Evolutionary conservation across 1,140 invertebrate genomes (phyloP), one percentile per base, ranked within the genome.

Genomic region (Drosophila pectinifera): DNA sequence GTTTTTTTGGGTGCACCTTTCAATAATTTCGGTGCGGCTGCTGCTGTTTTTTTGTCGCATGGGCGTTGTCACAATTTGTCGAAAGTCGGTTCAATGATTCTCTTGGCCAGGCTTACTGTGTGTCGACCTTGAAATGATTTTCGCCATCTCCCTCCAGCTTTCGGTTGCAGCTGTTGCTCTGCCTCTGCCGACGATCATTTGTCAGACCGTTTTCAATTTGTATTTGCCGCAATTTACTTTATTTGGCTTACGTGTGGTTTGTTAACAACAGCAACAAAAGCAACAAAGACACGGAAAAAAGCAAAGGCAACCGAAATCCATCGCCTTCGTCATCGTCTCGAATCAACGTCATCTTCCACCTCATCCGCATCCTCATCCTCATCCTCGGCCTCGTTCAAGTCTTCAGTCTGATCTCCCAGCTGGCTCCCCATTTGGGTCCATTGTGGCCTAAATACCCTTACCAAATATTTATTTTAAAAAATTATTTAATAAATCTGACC

Each of bases 31-130:
- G 10, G 14, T 42, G 24, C n/a, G n/a, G n/a, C n/a, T n/a, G n/a
- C n/a, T n/a, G n/a, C n/a, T 18, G 13, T 49, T 18, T 49, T 42
- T 49, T 46, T 48, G 54, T 63, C 31, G 22, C 55, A 42, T 78
- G 82, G 81, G 82, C 81, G 82, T 88, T 88, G 83, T 79, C 83
- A 51, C 69, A 86, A 86, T 78, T 86, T 86, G 73, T 81, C 65
- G 62, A 72, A 72, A 61, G 42, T 54, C 68, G 68, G 83, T 75
- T 86, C 83, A 88, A 78, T 78, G 83, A 86, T 82, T 88, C 63
- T 88, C 63, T 68, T 83, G 48, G 45, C 39, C 63, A 57, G 63
- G 59, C 46, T 56, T 51, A 49, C 48, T 34, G 31, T 69, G 31
- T 34, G 13, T 8, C 18, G 83, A 86, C 82, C 82, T 86, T 86